A percentile compares a stretch with the other conserved stretches of the same genome.
phyloP scores from a whole-genome alignment of 1,140 invertebrate genomes.

The Pachypeltis micranthus region DNA sequence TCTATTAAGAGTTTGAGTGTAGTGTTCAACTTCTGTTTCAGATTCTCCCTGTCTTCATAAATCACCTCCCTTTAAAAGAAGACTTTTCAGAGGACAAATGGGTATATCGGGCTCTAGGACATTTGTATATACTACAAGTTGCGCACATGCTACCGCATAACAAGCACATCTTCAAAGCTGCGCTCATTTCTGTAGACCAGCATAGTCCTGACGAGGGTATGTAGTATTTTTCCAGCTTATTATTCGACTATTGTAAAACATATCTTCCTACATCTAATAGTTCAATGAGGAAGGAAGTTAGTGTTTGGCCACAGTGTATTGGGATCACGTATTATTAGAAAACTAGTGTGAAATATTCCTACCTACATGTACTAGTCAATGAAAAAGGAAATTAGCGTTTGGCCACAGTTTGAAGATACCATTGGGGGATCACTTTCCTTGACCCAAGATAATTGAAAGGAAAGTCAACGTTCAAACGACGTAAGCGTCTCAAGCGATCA shows the following conservation, averaged over 20 bases:
- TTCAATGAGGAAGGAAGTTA: conserved; percentile 17
- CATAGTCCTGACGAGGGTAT: conserved; percentile 24
- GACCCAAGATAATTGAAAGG: no score
- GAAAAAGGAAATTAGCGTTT: no score
- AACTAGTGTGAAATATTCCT: no score
- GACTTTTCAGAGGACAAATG: conserved; percentile 63
- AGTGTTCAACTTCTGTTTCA: conserved; percentile 28
- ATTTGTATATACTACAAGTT: conserved; percentile 46
- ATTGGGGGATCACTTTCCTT: no score
- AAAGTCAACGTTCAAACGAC: no score
- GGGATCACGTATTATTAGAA: no score
- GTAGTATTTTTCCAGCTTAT: conserved; percentile 3
- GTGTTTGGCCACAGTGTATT: neutral
- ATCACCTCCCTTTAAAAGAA: conserved; percentile 57
- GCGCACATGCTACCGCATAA: conserved; percentile 41
- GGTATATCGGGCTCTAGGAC: conserved; percentile 51
- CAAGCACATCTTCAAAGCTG: conserved; percentile 38
- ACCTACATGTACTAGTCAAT: no score
- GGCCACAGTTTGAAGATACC: no score
- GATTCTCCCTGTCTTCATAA: conserved; percentile 59
- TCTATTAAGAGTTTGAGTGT: no score
- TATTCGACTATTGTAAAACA: conserved; percentile 19
- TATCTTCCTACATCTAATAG: conserved; percentile 11
- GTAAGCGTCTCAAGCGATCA: no score
- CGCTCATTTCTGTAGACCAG: conserved; percentile 20